These are phyloP conservation scores for Petrocephalus microphthalmus DNA, from an alignment of 2,113 vertebrate genomes.

Conservation along the genomic window DNA sequence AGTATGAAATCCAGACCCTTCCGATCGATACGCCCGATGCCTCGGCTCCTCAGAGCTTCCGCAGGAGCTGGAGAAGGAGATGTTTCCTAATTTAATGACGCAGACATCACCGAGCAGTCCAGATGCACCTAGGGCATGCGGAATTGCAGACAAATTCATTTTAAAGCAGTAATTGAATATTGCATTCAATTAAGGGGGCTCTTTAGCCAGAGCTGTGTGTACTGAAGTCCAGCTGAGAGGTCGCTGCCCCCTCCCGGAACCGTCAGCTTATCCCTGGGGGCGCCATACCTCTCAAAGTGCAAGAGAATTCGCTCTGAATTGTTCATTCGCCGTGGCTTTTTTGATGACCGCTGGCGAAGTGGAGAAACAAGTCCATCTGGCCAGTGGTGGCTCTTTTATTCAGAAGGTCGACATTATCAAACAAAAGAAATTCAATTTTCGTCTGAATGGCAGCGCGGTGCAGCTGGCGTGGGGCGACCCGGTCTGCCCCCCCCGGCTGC, in stretches of 20 bases:
- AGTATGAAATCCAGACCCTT: constrained; percentile 33
- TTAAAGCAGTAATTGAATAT: constrained; percentile 72
- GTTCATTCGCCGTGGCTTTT: neutral
- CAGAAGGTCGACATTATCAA: neutral
- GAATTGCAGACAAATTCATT: constrained; percentile 73
- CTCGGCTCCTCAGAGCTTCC: constrained; percentile 46
- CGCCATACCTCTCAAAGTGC: constrained; percentile 11
- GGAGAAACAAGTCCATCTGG: neutral
- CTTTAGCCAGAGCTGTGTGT: constrained; percentile 47
- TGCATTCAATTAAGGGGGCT: constrained; percentile 77
- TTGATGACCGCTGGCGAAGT: neutral
- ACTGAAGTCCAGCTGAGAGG: constrained; percentile 26
- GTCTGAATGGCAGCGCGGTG: neutral
- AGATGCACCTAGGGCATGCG: constrained; percentile 59
- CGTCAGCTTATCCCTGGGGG: neutral
- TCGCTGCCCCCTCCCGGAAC: constrained; percentile 21
- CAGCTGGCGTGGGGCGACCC: neutral
- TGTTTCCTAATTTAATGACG: constrained; percentile 69
- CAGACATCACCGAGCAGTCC: constrained; percentile 54
- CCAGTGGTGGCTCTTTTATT: neutral
- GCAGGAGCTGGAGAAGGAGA: constrained; percentile 53
- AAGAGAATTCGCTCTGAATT: neutral
- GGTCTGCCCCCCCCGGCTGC: neutral
- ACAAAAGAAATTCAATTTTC: neutral
- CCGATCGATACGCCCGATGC: constrained; percentile 58